Evolutionary conservation across 2,888 invertebrate genomes (phyloP).

Genomic region (Argyra leucocephala): DNA sequence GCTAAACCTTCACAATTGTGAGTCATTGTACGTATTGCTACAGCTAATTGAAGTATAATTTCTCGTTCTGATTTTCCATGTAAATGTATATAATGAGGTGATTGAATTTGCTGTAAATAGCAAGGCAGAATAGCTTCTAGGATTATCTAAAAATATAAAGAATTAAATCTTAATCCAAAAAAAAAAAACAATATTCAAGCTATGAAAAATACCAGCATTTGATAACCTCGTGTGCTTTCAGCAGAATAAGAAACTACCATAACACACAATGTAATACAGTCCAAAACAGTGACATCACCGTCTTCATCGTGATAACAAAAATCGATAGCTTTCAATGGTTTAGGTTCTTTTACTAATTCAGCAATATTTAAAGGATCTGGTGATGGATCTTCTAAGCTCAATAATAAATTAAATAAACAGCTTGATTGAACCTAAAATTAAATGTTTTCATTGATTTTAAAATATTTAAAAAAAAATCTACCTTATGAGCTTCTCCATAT

Average conservation of each 20-base stretch:
- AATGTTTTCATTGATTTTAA: background rate
- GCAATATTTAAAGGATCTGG: conserved; percentile 90
- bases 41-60: conserved; percentile 83
- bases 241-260: conserved; percentile 98
- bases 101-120: conserved; percentile 87
- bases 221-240: conserved; percentile 84
- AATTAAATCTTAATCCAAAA: conserved; percentile 16
- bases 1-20: conserved; percentile 94
- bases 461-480: conserved; percentile 33
- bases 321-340: conserved; percentile 87
- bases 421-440: conserved; percentile 67
- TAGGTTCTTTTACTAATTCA: conserved; percentile 81
- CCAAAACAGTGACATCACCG: conserved; percentile 91
- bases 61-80: conserved; percentile 91
- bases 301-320: conserved; percentile 98
- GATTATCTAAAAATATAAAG: conserved; percentile 58
- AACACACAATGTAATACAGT: conserved; percentile 96
- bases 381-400: conserved; percentile 88
- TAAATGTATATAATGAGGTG: conserved; percentile 68
- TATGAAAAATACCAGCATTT: conserved; percentile 65
- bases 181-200: background rate
- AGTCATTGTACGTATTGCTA: conserved; percentile 89
- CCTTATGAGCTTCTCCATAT: conserved; percentile 87
- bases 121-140: conserved; percentile 93
- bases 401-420: conserved; percentile 79